Conservation (phyloP, 2,888 invertebrate genomes). For the Callinectes sapidus region DNA sequence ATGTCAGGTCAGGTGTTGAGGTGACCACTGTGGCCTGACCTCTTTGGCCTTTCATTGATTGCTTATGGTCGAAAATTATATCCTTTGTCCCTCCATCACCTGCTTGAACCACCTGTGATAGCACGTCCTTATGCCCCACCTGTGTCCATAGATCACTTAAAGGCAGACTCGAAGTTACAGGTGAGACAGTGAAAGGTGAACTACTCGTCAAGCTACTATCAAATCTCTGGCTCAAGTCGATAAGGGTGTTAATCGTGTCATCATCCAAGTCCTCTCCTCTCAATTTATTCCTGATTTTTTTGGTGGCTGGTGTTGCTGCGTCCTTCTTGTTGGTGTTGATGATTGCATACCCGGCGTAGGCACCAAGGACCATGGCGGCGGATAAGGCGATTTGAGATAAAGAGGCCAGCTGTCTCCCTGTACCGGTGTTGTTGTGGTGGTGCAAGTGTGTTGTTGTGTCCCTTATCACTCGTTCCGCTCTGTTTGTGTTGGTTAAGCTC, state of each 20-base stretch:
- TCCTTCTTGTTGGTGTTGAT: constrained; percentile 30
- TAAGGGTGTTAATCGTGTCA: not conserved
- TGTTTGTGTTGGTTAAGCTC: no score
- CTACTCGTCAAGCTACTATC: no score
- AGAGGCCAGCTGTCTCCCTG: constrained; percentile 39
- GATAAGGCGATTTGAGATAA: constrained; percentile 52
- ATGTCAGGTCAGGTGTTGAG: not conserved
- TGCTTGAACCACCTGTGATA: not conserved
- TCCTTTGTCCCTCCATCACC: not conserved
- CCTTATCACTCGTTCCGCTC: not conserved
- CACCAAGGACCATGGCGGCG: constrained; percentile 52
- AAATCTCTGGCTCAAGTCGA: not conserved
- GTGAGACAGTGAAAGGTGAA: no score
- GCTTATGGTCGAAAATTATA: not conserved
- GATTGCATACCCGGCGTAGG: constrained; percentile 47
- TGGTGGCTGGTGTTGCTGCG: not conserved
- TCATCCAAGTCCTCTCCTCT: not conserved
- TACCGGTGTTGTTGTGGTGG: not conserved
- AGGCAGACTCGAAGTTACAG: no score
- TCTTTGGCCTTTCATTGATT: not conserved
- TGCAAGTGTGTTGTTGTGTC: not conserved
- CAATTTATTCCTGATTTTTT: not conserved
- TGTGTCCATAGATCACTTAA: not conserved
- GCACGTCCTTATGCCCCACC: not conserved
- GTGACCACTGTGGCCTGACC: not conserved